A percentile compares a stretch with the other conserved stretches of the same genome.
Conservation (phyloP, 2,113 vertebrate genomes). For the Seriola dumerili region DNA sequence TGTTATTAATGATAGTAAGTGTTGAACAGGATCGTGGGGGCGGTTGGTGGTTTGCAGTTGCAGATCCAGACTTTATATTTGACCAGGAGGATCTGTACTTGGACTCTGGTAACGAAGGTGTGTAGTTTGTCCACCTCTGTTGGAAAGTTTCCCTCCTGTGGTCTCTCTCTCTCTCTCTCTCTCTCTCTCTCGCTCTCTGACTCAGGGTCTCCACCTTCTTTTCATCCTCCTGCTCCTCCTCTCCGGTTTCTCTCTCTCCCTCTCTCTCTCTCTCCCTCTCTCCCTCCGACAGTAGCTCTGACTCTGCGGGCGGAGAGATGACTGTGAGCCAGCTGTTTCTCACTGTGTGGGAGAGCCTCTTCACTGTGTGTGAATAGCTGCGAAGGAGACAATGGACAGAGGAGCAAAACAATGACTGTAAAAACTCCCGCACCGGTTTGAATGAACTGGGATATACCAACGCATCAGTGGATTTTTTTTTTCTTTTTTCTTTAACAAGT, state of each 20-base stretch:
- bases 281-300: conserved; percentile 16
- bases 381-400: conserved; percentile 46
- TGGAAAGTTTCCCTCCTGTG: no score
- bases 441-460: conserved; percentile 43
- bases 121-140: no score
- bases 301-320: conserved; percentile 35
- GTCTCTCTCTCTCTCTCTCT: neutral
- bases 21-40: no score
- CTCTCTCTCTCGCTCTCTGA: conserved; percentile 2
- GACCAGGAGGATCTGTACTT: no score
- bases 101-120: no score
- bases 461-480: neutral
- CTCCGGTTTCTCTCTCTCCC: neutral
- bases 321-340: conserved; percentile 60
- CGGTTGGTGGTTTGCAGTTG: no score
- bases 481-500: conserved; percentile 5
- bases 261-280: conserved; percentile 28
- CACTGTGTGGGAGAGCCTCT: neutral
- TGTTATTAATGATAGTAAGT: no score
- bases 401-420: conserved; percentile 6
- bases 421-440: conserved; percentile 36
- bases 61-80: no score
- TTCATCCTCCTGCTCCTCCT: conserved; percentile 28
- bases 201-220: conserved; percentile 47
- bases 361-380: neutral